Conservation (phyloP, 1,140 invertebrate genomes). For the Octopus bimaculoides region DNA sequence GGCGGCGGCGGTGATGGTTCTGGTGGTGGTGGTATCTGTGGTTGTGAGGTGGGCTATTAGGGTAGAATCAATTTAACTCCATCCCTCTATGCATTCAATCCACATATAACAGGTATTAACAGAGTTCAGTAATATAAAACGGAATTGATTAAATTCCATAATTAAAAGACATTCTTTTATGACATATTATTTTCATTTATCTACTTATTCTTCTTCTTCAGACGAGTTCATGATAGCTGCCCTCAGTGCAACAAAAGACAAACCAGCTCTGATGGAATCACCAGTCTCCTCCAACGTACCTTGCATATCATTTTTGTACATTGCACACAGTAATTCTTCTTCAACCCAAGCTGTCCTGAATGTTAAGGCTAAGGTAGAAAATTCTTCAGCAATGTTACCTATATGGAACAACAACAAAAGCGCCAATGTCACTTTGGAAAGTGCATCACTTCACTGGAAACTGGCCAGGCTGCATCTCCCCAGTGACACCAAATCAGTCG, state of each 20-base stretch:
- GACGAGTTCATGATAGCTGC: background rate
- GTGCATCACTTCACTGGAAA: background rate
- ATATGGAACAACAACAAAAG: background rate
- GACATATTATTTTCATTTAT: background rate
- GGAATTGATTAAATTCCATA: no score
- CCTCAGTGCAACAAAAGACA: background rate
- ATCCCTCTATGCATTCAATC: no score
- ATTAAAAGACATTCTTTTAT: no score
- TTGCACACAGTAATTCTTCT: background rate
- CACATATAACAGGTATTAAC: no score
- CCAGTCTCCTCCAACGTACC: background rate
- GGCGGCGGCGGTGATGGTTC: no score
- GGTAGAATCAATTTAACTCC: no score
- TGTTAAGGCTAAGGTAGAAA: background rate
- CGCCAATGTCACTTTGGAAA: background rate
- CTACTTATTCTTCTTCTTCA: background rate
- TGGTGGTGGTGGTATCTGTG: no score
- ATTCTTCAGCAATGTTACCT: background rate
- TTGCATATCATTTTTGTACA: background rate
- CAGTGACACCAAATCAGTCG: background rate
- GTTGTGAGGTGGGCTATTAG: no score
- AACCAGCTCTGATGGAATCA: background rate
- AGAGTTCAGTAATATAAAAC: no score
- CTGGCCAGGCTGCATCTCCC: background rate
- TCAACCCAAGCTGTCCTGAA: background rate